These are phyloP conservation scores for Aphelenchoides fujianensis DNA, from an alignment of 1,140 invertebrate species.

Conservation along the genomic window DNA sequence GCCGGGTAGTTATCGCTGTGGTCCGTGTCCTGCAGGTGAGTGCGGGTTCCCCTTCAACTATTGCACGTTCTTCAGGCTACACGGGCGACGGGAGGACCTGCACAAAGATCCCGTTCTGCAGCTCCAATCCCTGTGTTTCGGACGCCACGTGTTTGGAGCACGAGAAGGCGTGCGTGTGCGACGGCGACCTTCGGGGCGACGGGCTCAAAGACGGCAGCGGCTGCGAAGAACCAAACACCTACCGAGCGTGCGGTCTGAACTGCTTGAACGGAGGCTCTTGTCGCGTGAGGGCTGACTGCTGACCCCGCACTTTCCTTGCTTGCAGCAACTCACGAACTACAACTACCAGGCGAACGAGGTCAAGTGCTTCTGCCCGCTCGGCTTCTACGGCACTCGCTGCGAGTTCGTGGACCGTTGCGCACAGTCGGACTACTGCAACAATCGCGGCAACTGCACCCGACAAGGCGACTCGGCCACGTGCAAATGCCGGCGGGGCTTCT, in stretches of 20 bases:
- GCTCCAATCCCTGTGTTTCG: slow-evolving; percentile 63
- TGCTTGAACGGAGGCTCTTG: slow-evolving; percentile 59
- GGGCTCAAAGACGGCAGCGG: slow-evolving; percentile 61
- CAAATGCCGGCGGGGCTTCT: slow-evolving; percentile 35
- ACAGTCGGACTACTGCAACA: slow-evolving; percentile 27
- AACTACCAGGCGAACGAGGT: no score
- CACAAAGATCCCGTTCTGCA: slow-evolving; percentile 60
- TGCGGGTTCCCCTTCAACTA: background rate
- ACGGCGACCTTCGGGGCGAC: slow-evolving; percentile 62
- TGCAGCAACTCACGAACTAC: no score
- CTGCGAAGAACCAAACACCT: slow-evolving; percentile 44
- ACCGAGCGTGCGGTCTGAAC: slow-evolving; percentile 13
- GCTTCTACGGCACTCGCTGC: slow-evolving; percentile 61
- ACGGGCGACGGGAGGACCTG: slow-evolving; percentile 63
- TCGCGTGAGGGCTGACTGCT: slow-evolving; percentile 48
- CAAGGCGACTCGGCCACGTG: slow-evolving; percentile 18
- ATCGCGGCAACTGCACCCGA: slow-evolving; percentile 20
- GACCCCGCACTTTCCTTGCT: no score
- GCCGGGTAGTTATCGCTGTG: slow-evolving; percentile 63
- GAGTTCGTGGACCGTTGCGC: slow-evolving; percentile 39
- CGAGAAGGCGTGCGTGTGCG: slow-evolving; percentile 60
- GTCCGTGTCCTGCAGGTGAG: slow-evolving; percentile 63
- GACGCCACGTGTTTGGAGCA: slow-evolving; percentile 61
- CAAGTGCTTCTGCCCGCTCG: slow-evolving; percentile 60
- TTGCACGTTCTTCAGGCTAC: slow-evolving; percentile 57